Evolutionary conservation across 2,113 vertebrate species (phyloP), one percentile per base, ranked within the genome.

Genomic region (Nanger granti): DNA sequence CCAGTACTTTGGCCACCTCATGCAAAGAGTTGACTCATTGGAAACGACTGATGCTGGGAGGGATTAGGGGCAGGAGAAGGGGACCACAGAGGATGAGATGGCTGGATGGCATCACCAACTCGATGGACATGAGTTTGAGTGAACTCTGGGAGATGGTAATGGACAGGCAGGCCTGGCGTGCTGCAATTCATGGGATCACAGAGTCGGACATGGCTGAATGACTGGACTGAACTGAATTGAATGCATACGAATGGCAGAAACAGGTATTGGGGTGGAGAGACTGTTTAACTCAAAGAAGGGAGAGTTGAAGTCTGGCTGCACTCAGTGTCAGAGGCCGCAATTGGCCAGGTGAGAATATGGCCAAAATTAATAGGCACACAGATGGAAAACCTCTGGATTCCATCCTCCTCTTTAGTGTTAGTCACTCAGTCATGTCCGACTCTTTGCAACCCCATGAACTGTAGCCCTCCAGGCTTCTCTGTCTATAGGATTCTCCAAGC

Each of bases 361-460:
- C 54, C 11, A 1, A 83, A 89, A 83, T 82, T 69, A 64, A 37
- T 24, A 44, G n/a, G 54, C n/a, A 41, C 1, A 1, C 34, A 12
- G 60, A 29, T 60, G 59, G 80, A 69, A 47, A 93, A 47, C 44
- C 8, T 8, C 14, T 79, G 69, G 66, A 86, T 92, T 76, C 24
- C 9, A 18, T 62, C 79, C 22, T 49, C n/a, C 54, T 49, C 34
- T 73, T 20, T 24, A 41, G n/a, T 5, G 66, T 37, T 66, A 66
- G 64, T 18, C 0, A 2, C 64, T 73, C 66, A 73, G 66, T 73
- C 0, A 0, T 73, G n/a, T 41, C 20, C 0, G 10, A 41, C n/a
- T 73, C n/a, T 69, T 37, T 24, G n/a, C 5, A 11, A 41, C 5
- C 34, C n/a, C 9, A 12, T 41, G n/a, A 73, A 37, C n/a, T 41